A percentile compares a stretch with the other conserved stretches of the same genome.
These are phyloP conservation scores for Endotricha flammealis DNA, from an alignment of 2,888 invertebrate genomes.

Conservation along the genomic window DNA sequence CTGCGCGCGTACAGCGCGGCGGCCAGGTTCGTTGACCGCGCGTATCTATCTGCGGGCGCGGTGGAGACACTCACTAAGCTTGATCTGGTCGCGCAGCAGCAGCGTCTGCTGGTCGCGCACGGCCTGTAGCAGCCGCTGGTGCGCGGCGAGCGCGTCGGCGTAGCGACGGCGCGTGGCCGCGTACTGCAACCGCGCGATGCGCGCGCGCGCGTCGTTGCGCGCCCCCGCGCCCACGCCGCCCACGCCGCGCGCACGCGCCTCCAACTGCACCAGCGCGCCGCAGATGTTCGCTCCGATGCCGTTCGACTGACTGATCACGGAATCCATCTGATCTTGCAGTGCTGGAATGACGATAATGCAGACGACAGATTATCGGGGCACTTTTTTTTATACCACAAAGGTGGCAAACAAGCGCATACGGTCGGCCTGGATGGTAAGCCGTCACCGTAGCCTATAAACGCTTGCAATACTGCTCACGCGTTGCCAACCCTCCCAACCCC, in stretches of 20 bases:
- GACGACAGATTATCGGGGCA: too few relatives aligned
- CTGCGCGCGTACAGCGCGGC: too few relatives aligned
- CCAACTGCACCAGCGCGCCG: conserved; percentile 73
- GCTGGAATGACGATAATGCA: too few relatives aligned
- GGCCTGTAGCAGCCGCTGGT: conserved; percentile 69
- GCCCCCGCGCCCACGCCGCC: conserved; percentile 59
- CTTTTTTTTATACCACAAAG: too few relatives aligned
- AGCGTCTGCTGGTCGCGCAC: conserved; percentile 72
- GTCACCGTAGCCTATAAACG: too few relatives aligned
- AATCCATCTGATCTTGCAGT: conserved; percentile 80
- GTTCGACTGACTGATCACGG: conserved; percentile 71
- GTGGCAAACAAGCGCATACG: too few relatives aligned
- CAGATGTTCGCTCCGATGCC: conserved; percentile 71
- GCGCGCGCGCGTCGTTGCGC: conserved; percentile 29
- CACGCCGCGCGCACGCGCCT: conserved; percentile 32
- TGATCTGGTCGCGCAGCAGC: conserved; percentile 76
- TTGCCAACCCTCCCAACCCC: too few relatives aligned
- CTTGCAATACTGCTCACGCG: too few relatives aligned
- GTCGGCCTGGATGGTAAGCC: too few relatives aligned
- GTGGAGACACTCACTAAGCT: conserved; percentile 60
- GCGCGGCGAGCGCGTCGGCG: conserved; percentile 70
- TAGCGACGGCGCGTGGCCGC: conserved; percentile 62
- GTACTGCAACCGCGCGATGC: conserved; percentile 52
- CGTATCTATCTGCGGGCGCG: too few relatives aligned
- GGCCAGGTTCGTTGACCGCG: not conserved